Evolutionary conservation across 1,140 invertebrate species (phyloP).

Genomic region (Drosophila ambigua): DNA sequence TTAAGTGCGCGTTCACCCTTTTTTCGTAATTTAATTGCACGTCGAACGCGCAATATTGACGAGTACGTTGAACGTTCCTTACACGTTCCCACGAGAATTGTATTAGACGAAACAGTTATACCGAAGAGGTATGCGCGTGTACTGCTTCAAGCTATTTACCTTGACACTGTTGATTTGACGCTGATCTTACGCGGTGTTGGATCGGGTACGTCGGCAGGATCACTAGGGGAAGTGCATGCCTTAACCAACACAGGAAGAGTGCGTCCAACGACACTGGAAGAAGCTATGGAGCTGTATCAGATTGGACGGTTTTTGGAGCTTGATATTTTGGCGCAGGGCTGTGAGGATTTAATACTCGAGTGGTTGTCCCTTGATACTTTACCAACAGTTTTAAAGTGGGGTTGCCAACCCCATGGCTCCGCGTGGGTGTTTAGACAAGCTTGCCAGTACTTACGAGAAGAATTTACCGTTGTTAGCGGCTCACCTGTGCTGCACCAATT

Average conservation of each 20-base stretch:
- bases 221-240: slow-evolving; percentile 84
- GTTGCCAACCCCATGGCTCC: slow-evolving; percentile 93
- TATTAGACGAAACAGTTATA: slow-evolving; percentile 95
- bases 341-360: slow-evolving; percentile 97
- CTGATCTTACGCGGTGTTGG: slow-evolving; percentile 91
- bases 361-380: slow-evolving; percentile 92
- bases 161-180: slow-evolving; percentile 95
- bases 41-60: slow-evolving; percentile 90
- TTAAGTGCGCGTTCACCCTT: slow-evolving; percentile 96
- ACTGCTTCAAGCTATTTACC: slow-evolving; percentile 95
- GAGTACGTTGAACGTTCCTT: slow-evolving; percentile 90
- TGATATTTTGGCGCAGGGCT: slow-evolving; percentile 96
- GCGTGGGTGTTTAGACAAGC: slow-evolving; percentile 95
- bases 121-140: slow-evolving; percentile 94
- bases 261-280: slow-evolving; percentile 92
- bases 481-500: slow-evolving; percentile 90
- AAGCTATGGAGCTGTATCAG: slow-evolving; percentile 98
- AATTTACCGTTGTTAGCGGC: slow-evolving; percentile 83
- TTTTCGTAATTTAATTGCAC: slow-evolving; percentile 93
- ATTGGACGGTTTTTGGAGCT: slow-evolving; percentile 96
- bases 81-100: slow-evolving; percentile 91
- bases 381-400: slow-evolving; percentile 92
- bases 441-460: slow-evolving; percentile 91
- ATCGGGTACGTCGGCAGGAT: slow-evolving; percentile 87
- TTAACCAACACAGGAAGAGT: slow-evolving; percentile 87